These are phyloP conservation scores for Agrilus biguttatus DNA, from an alignment of 2,888 invertebrate species.

Conservation along the genomic window DNA sequence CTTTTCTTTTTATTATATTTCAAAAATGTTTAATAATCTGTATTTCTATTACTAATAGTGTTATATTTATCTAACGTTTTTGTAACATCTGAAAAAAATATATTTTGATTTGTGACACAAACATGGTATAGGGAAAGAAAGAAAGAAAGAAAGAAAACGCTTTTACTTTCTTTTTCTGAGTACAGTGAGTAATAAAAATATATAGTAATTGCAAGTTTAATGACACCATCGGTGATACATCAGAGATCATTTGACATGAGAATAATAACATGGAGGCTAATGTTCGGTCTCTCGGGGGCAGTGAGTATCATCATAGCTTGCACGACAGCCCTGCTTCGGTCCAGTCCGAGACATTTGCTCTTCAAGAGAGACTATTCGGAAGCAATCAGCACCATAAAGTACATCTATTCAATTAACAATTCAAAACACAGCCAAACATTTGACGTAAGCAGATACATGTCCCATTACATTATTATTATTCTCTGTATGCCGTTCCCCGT, in stretches of 20 bases:
- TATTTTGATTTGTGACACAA: too few relatives aligned
- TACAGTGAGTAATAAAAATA: too few relatives aligned
- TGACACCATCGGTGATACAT: slow-evolving; percentile 18
- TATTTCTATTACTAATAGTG: too few relatives aligned
- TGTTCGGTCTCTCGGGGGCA: slow-evolving; percentile 27
- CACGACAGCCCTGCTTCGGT: slow-evolving; percentile 27
- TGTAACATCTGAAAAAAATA: too few relatives aligned
- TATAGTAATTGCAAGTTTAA: slow-evolving; percentile 17
- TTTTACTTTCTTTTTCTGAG: too few relatives aligned
- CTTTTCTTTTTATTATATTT: too few relatives aligned
- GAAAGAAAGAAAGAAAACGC: too few relatives aligned
- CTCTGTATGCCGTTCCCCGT: too few relatives aligned
- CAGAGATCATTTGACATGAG: slow-evolving; percentile 15
- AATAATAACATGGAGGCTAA: slow-evolving; percentile 30
- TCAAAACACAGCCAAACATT: slow-evolving; percentile 30
- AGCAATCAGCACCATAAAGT: slow-evolving; percentile 27
- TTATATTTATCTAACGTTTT: too few relatives aligned
- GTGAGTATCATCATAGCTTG: slow-evolving; percentile 28
- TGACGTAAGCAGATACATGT: slow-evolving; percentile 15
- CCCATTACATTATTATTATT: too few relatives aligned
- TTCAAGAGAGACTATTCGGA: slow-evolving; percentile 22
- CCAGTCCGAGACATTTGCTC: slow-evolving; percentile 31
- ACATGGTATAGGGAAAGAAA: too few relatives aligned
- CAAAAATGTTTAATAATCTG: too few relatives aligned
- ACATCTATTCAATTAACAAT: slow-evolving; percentile 34